Percentiles rank a stretch among this genome's conserved stretches.
These are phyloP conservation scores for Nowickia ferox DNA, from an alignment of 2,888 invertebrate genomes.

Conservation along the genomic window DNA sequence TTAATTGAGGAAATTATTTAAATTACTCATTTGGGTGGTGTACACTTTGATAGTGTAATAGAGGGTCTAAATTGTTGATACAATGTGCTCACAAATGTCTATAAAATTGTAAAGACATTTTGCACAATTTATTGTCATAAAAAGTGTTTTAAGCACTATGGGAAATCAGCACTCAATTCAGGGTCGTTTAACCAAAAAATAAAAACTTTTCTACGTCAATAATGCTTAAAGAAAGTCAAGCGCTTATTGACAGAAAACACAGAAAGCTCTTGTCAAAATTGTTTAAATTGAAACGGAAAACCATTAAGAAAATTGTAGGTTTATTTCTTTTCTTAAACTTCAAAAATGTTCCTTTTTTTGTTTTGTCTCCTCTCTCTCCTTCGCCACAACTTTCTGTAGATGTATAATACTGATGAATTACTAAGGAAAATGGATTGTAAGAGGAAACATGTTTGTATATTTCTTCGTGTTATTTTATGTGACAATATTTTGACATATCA, in stretches of 20 bases:
- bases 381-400: neutral
- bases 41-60: neutral
- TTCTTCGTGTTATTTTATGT: slow-evolving; percentile 40
- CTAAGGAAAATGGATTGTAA: neutral
- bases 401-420: slow-evolving; percentile 12
- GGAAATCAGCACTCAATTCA: slow-evolving; percentile 41
- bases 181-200: slow-evolving; percentile 31
- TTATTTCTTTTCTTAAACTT: slow-evolving; percentile 24
- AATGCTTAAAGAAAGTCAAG: neutral
- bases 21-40: neutral
- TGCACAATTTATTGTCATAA: no score
- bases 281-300: neutral
- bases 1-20: slow-evolving; percentile 12
- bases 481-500: slow-evolving; percentile 70
- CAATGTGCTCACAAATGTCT: no score
- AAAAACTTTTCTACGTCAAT: neutral
- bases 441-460: slow-evolving; percentile 9
- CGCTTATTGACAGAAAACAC: slow-evolving; percentile 11
- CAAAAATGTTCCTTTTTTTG: neutral
- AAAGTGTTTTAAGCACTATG: slow-evolving; percentile 9
- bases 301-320: neutral
- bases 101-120: no score
- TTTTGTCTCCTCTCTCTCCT: neutral
- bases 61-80: no score
- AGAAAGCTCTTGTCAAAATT: neutral